Conservation (phyloP, 1,140 invertebrate genomes). For the Trachymyrmex cornetzi region DNA sequence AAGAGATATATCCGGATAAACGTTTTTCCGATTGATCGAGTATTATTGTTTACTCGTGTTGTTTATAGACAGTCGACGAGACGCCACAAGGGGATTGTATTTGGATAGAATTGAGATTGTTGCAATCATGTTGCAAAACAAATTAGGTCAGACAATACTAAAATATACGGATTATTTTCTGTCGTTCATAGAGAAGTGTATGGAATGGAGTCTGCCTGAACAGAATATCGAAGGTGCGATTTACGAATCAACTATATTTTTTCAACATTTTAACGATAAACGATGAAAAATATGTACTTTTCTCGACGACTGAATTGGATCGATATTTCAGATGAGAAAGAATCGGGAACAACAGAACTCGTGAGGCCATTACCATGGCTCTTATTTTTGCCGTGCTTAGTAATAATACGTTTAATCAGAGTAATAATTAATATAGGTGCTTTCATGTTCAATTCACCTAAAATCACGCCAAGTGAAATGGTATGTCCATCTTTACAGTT, state of each 20-base stretch:
- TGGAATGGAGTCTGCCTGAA: slow-evolving; percentile 87
- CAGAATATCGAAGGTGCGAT: slow-evolving; percentile 66
- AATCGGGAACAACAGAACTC: slow-evolving; percentile 81
- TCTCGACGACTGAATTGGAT: background rate
- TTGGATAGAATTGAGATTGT: background rate
- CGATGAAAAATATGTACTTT: background rate
- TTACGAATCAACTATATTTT: background rate
- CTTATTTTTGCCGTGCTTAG: slow-evolving; percentile 86
- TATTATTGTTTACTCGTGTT: background rate
- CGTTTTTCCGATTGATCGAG: background rate
- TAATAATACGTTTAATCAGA: slow-evolving; percentile 85
- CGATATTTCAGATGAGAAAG: slow-evolving; percentile 78
- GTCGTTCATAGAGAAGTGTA: slow-evolving; percentile 87
- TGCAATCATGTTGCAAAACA: slow-evolving; percentile 74
- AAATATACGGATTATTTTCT: slow-evolving; percentile 85
- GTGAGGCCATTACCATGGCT: slow-evolving; percentile 88
- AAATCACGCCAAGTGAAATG: slow-evolving; percentile 85
- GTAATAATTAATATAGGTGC: slow-evolving; percentile 84
- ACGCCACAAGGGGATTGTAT: slow-evolving; percentile 34
- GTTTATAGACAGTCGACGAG: background rate
- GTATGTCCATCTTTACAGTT: slow-evolving; percentile 75
- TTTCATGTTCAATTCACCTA: slow-evolving; percentile 85
- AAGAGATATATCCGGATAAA: background rate
- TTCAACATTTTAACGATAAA: background rate
- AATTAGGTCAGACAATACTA: slow-evolving; percentile 85